Evolutionary conservation across 2,888 invertebrate genomes (phyloP), one percentile per base, ranked within the genome.

Genomic region (Cephus runcator): DNA sequence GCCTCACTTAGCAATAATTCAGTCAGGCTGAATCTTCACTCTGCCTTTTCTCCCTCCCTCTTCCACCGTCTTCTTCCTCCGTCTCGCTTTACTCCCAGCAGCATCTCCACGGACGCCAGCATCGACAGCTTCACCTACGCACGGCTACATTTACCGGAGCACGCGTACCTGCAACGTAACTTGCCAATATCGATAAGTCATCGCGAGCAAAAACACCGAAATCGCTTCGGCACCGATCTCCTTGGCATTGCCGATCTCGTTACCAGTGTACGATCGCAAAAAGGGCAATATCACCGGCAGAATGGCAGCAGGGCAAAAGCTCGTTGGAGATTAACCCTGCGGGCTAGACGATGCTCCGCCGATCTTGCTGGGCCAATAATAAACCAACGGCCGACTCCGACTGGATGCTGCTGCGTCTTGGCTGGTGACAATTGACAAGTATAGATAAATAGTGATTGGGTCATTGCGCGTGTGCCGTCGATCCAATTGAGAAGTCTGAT

Each of bases 111-210:
- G 4, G 40, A 40, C 40, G 40, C 15, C 40, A 15, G 15, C 15
- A 56, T 56, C 71, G 71, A 23, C 71, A 34, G 31, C 31, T 71
- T 33, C 34, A 71, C 71, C 33, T 71, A 71, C 34, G 71, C 71
- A 34, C 34, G 69, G n/a, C 15, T 35, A 74, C 74, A 34, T 33
- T 11, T 3, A 31, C 69, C 69, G 35, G 15, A 56, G 76, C 75
- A 76, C 73, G 71, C 35, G 73, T 35, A 73, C 73, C 35, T 23
- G 36, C 75, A n/a, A 36, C 73, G 73, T 75, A 69, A 75, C 75
- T 73, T 84, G 87, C 89, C 90, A 90, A 89, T 90, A 90, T 89
- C 90, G 89, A 89, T 90, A 90, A 90, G 87, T 90, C 89, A 73
- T 69, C 71, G 73, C 83, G 83, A 83, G 83, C 85, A 87, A 87